phyloP scores from a whole-genome alignment of 2,888 invertebrate genomes.

The Helobdella robusta region DNA sequence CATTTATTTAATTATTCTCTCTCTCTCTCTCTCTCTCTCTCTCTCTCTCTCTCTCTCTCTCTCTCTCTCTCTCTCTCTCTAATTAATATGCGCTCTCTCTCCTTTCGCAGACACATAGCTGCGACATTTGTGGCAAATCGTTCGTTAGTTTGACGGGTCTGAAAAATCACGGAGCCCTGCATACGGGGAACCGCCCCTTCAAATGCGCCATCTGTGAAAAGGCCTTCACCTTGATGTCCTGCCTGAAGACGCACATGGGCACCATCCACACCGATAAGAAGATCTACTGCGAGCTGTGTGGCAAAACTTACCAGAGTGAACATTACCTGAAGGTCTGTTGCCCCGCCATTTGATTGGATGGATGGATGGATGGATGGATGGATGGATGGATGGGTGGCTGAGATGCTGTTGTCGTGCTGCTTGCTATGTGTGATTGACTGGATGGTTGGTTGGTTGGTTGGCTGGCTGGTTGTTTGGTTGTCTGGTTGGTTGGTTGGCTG shows the following conservation, averaged over 20 bases:
- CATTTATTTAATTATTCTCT: background rate
- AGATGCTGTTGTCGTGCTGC: background rate
- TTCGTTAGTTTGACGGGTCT: constrained; percentile 26
- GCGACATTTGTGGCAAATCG: constrained; percentile 22
- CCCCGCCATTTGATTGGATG: background rate
- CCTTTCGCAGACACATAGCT: constrained; percentile 9
- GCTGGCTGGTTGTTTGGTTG: no score
- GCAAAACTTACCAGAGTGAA: constrained; percentile 16
- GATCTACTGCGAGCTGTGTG: constrained; percentile 12
- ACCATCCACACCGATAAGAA: constrained; percentile 25
- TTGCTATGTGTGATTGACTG: background rate
- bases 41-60: constrained; percentile 13
- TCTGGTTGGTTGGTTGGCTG: no score
- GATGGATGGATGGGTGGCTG: background rate
- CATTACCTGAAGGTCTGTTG: constrained; percentile 8
- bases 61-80: constrained; percentile 14
- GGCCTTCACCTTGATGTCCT: constrained; percentile 27
- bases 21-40: constrained; percentile 4
- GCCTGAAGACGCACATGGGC: constrained; percentile 28
- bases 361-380: background rate
- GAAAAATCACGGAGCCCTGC: constrained; percentile 26
- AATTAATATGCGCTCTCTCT: no score
- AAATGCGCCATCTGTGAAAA: constrained; percentile 25
- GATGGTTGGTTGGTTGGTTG: background rate
- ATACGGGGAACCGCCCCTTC: constrained; percentile 27